These are phyloP conservation scores for Quadroppia sp. DNA, from an alignment of 2,888 invertebrate species.

Conservation along the genomic window DNA sequence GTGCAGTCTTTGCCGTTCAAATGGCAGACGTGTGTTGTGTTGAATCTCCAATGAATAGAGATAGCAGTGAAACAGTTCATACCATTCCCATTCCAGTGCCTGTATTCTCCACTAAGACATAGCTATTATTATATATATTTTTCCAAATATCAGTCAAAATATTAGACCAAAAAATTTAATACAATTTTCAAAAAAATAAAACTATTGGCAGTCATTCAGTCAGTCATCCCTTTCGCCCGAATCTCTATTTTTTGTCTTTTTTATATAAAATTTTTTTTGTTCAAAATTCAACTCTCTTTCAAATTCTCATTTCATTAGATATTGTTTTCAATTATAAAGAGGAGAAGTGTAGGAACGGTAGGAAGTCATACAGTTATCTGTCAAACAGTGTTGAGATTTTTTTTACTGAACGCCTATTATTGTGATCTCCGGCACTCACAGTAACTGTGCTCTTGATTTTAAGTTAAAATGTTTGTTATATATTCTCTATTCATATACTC, in stretches of 20 bases:
- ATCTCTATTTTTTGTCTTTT: not conserved
- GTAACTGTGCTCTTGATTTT: constrained; percentile 3
- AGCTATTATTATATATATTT: too few species aligned
- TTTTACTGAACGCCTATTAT: constrained; percentile 24
- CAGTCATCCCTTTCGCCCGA: not conserved
- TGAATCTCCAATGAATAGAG: constrained; percentile 29
- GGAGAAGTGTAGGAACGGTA: not conserved
- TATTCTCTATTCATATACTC: constrained; percentile 3
- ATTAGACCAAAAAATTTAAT: too few species aligned
- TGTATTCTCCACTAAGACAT: not conserved
- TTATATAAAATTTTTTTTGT: not conserved
- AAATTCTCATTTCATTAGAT: not conserved
- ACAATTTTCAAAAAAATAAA: too few species aligned
- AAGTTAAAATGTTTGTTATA: not conserved
- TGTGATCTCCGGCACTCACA: constrained; percentile 6
- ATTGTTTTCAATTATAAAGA: constrained; percentile 9
- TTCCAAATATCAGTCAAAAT: too few species aligned
- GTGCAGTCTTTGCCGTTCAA: constrained; percentile 5
- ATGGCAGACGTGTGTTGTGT: constrained; percentile 27
- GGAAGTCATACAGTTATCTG: constrained; percentile 33
- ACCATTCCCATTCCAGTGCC: not conserved
- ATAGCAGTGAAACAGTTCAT: not conserved
- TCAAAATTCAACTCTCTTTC: not conserved
- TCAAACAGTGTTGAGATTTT: constrained; percentile 30
- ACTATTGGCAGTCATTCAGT: too few species aligned